Evolutionary conservation across 2,797 vertebrate genomes (phyloP), one percentile per base, ranked within the genome.

Genomic region (Clarias pachynema): DNA sequence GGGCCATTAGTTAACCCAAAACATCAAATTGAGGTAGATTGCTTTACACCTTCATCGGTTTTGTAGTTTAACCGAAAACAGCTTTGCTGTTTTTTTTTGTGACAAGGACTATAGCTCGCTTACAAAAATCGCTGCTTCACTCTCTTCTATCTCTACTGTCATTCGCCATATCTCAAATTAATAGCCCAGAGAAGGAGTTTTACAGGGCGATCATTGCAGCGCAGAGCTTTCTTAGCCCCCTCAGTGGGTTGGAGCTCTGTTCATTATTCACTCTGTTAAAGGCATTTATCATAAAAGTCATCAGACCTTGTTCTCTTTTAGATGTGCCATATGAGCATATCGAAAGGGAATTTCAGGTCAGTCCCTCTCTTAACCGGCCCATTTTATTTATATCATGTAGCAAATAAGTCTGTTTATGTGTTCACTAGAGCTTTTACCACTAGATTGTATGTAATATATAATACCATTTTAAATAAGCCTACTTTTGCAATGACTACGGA

Each of bases 231-330:
- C 91, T 90, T 80, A 91, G 83, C 56, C 82, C 84, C 60, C 84
- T 5, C 85, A 89, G 79, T 75, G 79, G 88, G 86, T 88, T 18
- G 65, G 75, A 78, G 65, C 74, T 79, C 63, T 59, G 70, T 86
- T 91, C 89, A 91, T 94, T 91, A 91, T 90, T 94, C 91, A 92
- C 89, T 90, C 90, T 91, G 84, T 87, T 86, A 81, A 87, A 92
- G 91, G 90, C 91, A 92, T 92, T 91, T 92, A 91, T 93, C 92
- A 93, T 94, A 93, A 94, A 94, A 93, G 1, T 85, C 93, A 92
- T 93, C 91, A 92, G 89, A 92, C 92, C 92, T 91, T 92, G 91
- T 89, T 91, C 89, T 88, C 82, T 89, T 90, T 86, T 84, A 85
- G 73, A 73, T 66, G 69, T 60, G 26, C 72, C 37, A 40, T 34